These are phyloP conservation scores for Protonibea diacanthus DNA, from an alignment of 2,797 vertebrate genomes.

Conservation along the genomic window DNA sequence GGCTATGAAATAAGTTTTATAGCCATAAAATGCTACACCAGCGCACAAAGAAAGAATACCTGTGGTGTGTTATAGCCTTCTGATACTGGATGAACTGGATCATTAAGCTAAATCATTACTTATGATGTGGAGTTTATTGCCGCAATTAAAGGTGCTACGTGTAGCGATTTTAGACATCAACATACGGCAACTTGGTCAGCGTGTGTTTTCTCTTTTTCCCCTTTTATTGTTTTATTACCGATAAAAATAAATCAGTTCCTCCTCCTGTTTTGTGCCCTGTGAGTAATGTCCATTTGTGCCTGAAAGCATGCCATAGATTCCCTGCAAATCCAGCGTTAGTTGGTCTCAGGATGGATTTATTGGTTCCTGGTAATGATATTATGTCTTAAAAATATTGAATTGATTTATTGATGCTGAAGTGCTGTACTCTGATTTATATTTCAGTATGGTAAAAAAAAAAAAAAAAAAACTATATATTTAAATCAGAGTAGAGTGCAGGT, in stretches of 20 bases:
- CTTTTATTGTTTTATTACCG: background rate
- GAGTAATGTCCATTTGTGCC: background rate
- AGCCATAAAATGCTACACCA: constrained; percentile 39
- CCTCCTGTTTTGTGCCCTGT: background rate
- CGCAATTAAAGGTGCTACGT: constrained; percentile 33
- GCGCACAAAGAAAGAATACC: constrained; percentile 16
- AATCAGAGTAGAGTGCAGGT: background rate
- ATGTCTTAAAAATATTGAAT: background rate
- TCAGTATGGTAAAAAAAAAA: constrained; percentile 4
- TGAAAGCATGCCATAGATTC: background rate
- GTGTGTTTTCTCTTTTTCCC: background rate
- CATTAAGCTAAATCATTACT: constrained; percentile 56
- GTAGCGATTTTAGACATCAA: constrained; percentile 3
- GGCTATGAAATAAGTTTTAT: constrained; percentile 57
- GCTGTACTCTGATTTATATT: background rate
- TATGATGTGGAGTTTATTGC: constrained; percentile 37
- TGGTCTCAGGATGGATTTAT: background rate
- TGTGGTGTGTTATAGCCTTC: constrained; percentile 14
- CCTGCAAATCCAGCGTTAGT: background rate
- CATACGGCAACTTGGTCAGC: constrained; percentile 7
- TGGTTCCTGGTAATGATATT: background rate
- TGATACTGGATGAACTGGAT: constrained; percentile 29
- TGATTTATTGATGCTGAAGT: constrained; percentile 9
- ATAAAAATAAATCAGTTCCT: background rate
- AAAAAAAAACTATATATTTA: constrained; percentile 11